Evolutionary conservation across 2,888 invertebrate genomes (phyloP), one percentile per base, ranked within the genome.

Genomic region (Oxyteleia sp.): DNA sequence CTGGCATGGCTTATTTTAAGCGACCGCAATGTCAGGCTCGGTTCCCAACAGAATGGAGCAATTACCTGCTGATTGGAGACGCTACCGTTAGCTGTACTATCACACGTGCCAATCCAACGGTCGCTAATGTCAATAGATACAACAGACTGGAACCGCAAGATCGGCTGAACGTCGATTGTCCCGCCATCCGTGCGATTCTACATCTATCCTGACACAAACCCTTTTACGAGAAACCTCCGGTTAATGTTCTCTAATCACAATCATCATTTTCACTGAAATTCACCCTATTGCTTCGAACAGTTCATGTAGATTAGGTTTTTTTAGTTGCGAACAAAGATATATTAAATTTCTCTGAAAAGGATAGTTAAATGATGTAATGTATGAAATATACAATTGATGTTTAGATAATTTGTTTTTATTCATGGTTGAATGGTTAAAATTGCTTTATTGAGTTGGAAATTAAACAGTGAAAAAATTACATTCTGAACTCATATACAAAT

Each of bases 61-160:
- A 92, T 92, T 92, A 92, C 89, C 90, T 88, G 89, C 90, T 92
- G 92, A 92, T 92, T 92, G 91, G 91, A 92, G 90, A 87, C 89
- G 87, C 86, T 88, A 84, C 87, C 87, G 89, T 91, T 90, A 89
- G 87, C 89, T 89, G 87, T 87, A 86, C 87, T 64, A 82, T 91
- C 91, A 89, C 89, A 91, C 90, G 91, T 89, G 89, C 90, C 91
- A 90, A 91, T 90, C 89, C 87, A 84, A 87, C 84, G 88, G 87
- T 87, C 87, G 88, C 89, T 90, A 91, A 92, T 91, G 92, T 92
- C 92, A 90, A 91, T 91, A 89, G 89, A 89, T 90, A 89, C 91
- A 90, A 90, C 79, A 47, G 59, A 64, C 89, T 88, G 87, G 76
- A 87, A 89, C 90, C 91, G 86, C 92, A 91, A 91, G 89, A 89